Conservation (phyloP, 1,140 invertebrate genomes). For the Eubasilissa regina region DNA sequence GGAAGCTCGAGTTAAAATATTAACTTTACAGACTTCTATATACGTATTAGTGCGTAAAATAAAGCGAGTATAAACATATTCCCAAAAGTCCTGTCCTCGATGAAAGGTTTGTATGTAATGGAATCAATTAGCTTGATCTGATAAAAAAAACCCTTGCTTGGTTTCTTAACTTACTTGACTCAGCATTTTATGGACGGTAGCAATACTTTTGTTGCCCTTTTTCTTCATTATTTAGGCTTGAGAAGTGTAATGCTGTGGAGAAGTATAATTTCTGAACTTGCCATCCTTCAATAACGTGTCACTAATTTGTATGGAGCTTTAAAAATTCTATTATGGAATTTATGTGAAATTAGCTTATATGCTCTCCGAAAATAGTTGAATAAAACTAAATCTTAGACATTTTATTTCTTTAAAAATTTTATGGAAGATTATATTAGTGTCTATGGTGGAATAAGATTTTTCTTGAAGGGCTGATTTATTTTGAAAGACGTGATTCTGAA, state of each 20-base stretch:
- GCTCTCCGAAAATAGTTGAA: not conserved
- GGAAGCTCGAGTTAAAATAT: not conserved
- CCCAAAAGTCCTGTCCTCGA: conserved; percentile 11
- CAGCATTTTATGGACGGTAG: conserved; percentile 45
- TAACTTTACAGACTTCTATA: not conserved
- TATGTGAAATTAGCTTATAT: not conserved
- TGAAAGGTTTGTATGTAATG: conserved; percentile 44
- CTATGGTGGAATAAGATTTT: no score
- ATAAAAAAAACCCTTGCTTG: conserved; percentile 42
- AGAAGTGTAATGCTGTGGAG: conserved; percentile 28
- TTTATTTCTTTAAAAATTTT: no score
- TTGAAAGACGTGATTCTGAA: no score
- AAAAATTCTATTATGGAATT: not conserved
- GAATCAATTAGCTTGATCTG: conserved; percentile 51
- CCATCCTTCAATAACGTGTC: conserved; percentile 42
- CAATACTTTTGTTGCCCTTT: conserved; percentile 40
- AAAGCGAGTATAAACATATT: conserved; percentile 27
- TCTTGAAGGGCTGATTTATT: no score
- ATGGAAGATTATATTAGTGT: no score
- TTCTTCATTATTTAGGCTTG: conserved; percentile 47
- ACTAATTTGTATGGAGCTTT: not conserved
- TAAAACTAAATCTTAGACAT: no score
- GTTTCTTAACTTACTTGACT: conserved; percentile 43
- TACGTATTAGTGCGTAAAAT: not conserved
- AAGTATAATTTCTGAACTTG: conserved; percentile 34